phyloP scores from a whole-genome alignment of 2,888 invertebrate species.

The Cabera pusaria region DNA sequence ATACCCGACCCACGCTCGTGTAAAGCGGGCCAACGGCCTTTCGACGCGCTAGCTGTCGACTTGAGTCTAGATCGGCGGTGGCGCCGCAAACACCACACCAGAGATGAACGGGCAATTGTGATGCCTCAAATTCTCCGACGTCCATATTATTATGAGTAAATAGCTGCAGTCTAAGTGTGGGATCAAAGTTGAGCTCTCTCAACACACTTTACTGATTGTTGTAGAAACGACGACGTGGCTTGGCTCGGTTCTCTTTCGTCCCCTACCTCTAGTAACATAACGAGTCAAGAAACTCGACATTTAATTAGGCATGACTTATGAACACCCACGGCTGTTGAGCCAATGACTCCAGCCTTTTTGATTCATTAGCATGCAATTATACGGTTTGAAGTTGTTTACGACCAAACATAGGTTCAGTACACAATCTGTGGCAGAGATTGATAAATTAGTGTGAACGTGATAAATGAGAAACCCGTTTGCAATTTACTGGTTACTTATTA shows the following conservation, averaged over 20 bases:
- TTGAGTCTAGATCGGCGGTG: slow-evolving; percentile 47
- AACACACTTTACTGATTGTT: slow-evolving; percentile 33
- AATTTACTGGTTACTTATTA: slow-evolving; percentile 9
- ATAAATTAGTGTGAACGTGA: slow-evolving; percentile 18
- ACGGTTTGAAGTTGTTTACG: slow-evolving; percentile 34
- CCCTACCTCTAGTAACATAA: slow-evolving; percentile 38
- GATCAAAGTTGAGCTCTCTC: neutral
- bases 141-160: slow-evolving; percentile 1
- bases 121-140: slow-evolving; percentile 2
- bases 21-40: slow-evolving; percentile 69
- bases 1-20: slow-evolving; percentile 64
- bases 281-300: slow-evolving; percentile 72
- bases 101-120: slow-evolving; percentile 10
- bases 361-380: slow-evolving; percentile 63
- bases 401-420: slow-evolving; percentile 24
- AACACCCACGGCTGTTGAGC: slow-evolving; percentile 63
- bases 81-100: slow-evolving; percentile 26
- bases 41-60: slow-evolving; percentile 51
- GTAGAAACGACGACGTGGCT: slow-evolving; percentile 33
- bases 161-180: neutral
- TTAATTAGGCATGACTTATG: slow-evolving; percentile 75
- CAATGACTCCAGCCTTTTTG: slow-evolving; percentile 69
- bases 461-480: slow-evolving; percentile 12
- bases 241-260: no score
- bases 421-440: slow-evolving; percentile 20